Conservation (phyloP, 2,113 vertebrate genomes). For the Panthera tigris region DNA sequence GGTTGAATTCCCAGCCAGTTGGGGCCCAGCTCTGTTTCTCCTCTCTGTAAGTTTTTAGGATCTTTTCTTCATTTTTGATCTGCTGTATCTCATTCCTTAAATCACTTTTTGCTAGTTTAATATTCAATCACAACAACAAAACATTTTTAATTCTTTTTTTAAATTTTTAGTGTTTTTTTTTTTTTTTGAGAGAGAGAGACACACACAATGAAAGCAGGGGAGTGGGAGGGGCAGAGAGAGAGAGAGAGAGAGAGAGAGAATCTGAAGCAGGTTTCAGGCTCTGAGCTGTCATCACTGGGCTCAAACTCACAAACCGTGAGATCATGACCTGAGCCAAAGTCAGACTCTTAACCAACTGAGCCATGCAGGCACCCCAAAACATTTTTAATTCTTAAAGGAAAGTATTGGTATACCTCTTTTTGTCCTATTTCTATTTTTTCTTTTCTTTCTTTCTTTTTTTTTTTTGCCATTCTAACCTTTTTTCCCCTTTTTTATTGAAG, state of each 20-base stretch:
- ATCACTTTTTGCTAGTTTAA: background rate
- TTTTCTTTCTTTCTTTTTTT: background rate
- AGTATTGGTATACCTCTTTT: background rate
- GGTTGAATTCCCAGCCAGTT: background rate
- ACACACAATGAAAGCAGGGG: no score
- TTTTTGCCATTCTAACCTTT: background rate
- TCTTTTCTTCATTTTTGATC: background rate
- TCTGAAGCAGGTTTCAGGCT: no score
- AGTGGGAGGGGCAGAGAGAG: no score
- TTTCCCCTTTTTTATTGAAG: background rate
- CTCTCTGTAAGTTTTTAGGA: conserved; percentile 16
- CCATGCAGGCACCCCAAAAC: background rate
- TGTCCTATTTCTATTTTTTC: background rate
- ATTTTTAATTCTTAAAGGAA: conserved; percentile 23
- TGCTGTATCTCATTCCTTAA: background rate
- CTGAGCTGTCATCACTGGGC: no score
- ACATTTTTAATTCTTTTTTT: background rate
- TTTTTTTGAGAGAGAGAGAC: no score
- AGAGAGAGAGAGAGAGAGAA: no score
- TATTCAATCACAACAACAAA: background rate
- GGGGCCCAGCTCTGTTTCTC: background rate
- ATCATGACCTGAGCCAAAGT: no score
- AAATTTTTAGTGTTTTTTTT: no score
- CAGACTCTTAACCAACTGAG: no score
- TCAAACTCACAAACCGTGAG: no score